phyloP scores from a whole-genome alignment of 2,888 invertebrate genomes.

The Erebia epiphron region DNA sequence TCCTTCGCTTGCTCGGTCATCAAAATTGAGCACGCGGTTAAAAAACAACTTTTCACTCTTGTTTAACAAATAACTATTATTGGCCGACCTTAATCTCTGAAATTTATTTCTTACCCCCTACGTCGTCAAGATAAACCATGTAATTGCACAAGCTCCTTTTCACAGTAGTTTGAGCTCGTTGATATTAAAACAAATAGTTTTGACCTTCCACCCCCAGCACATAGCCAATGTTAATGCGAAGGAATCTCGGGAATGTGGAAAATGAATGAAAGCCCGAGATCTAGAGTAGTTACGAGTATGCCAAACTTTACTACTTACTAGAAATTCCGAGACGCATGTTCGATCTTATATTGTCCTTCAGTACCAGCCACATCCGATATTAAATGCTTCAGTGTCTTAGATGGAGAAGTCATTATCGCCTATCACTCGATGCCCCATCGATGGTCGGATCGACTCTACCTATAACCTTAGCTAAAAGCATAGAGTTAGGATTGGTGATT shows the following conservation, averaged over 20 bases:
- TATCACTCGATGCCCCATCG: not conserved
- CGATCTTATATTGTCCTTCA: constrained; percentile 20
- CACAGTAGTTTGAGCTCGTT: too few species aligned
- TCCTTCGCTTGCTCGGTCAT: too few species aligned
- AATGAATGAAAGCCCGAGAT: constrained; percentile 28
- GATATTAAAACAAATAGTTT: constrained; percentile 10
- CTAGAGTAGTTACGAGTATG: constrained; percentile 33
- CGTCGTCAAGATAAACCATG: too few species aligned
- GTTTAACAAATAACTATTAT: too few species aligned
- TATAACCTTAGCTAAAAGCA: not conserved
- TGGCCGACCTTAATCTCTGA: too few species aligned
- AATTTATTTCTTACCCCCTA: too few species aligned
- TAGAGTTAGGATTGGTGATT: too few species aligned
- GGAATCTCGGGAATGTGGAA: constrained; percentile 32
- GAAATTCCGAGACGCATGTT: constrained; percentile 29
- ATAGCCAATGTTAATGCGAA: constrained; percentile 20
- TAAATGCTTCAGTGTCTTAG: too few species aligned
- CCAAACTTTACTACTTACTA: constrained; percentile 28
- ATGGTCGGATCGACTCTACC: not conserved
- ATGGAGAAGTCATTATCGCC: too few species aligned
- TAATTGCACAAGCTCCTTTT: too few species aligned
- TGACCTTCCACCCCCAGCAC: constrained; percentile 14
- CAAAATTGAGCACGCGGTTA: too few species aligned
- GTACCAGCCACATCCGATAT: not conserved
- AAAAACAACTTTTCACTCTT: too few species aligned